Percentiles rank a stretch among this genome's conserved stretches.
These are phyloP conservation scores for Machimus rusticus DNA, from an alignment of 2,888 invertebrate genomes.

Conservation along the genomic window DNA sequence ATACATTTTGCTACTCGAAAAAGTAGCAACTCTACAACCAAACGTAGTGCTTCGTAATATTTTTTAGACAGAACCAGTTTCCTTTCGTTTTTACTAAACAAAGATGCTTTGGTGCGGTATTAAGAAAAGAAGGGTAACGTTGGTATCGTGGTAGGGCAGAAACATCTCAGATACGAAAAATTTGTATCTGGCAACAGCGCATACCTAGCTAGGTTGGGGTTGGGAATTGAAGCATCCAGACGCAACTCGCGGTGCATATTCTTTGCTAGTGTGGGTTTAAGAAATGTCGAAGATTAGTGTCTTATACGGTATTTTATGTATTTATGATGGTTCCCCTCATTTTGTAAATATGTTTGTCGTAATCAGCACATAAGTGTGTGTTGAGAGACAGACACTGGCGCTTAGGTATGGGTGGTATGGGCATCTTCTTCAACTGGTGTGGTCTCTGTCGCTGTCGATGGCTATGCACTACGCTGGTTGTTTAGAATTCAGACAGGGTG, in stretches of 20 bases:
- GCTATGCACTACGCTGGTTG: not conserved
- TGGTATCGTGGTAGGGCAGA: not conserved
- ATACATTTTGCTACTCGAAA: not conserved
- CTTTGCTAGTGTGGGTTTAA: not conserved
- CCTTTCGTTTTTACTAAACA: not conserved
- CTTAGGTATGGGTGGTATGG: not conserved
- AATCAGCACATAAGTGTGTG: not conserved
- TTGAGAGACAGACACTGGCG: not conserved
- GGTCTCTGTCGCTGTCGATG: not conserved
- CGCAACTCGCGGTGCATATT: not conserved
- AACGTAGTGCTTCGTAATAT: conserved; percentile 1
- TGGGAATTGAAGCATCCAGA: not conserved
- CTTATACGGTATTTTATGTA: not conserved
- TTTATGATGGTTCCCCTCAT: conserved; percentile 18
- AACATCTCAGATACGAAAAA: not conserved
- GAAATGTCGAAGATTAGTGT: not conserved
- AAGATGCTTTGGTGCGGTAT: not conserved
- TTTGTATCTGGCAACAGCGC: conserved; percentile 18
- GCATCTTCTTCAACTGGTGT: conserved; percentile 4
- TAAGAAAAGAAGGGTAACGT: not conserved
- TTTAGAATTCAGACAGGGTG: conserved; percentile 15
- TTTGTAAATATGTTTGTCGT: not conserved
- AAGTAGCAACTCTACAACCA: not conserved
- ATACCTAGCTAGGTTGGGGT: not conserved
- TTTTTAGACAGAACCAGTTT: conserved; percentile 16